Conservation (phyloP, 92 coral and sea anemone genomes). For the Epizoanthus stellaris region DNA sequence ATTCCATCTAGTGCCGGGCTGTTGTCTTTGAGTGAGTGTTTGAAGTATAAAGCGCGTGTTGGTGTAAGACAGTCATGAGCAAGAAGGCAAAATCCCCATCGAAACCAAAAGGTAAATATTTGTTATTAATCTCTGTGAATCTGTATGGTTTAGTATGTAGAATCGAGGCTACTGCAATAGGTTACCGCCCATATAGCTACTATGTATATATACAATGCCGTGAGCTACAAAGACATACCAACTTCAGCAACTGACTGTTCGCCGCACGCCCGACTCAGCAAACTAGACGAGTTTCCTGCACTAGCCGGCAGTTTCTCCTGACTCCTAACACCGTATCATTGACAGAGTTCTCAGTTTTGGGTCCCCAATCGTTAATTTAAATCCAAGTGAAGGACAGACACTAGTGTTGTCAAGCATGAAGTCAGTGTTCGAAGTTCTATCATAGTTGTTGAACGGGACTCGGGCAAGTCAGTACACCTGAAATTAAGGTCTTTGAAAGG, state of each 20-base stretch:
- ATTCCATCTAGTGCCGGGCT: neutral
- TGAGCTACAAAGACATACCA: neutral
- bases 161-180: neutral
- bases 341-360: too few relatives aligned
- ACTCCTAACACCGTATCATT: neutral
- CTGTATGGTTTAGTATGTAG: neutral
- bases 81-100: neutral
- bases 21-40: neutral
- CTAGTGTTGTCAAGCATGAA: too few relatives aligned
- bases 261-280: neutral
- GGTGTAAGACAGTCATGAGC: neutral
- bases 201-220: neutral
- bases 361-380: too few relatives aligned
- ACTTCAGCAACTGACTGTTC: neutral
- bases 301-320: neutral
- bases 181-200: constrained; percentile 12
- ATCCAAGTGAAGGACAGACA: too few relatives aligned
- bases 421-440: too few relatives aligned
- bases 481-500: too few relatives aligned
- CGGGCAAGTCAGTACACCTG: too few relatives aligned
- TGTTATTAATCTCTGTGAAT: neutral
- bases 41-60: neutral
- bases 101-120: constrained; percentile 6
- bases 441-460: too few relatives aligned
- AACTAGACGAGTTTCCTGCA: neutral